These are phyloP conservation scores for Albula goreensis DNA, from an alignment of 2,113 vertebrate species.

Conservation along the genomic window DNA sequence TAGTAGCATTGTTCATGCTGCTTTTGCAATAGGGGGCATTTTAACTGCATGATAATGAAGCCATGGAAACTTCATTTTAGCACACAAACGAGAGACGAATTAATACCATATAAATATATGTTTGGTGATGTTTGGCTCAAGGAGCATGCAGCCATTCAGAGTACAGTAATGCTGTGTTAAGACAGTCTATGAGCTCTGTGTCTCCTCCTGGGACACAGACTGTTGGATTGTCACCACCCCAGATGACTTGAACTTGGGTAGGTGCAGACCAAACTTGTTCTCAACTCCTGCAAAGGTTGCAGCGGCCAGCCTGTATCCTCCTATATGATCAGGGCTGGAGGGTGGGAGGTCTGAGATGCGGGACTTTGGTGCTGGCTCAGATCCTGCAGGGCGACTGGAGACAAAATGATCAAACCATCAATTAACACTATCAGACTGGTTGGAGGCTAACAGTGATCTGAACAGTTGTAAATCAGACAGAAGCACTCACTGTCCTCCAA, in stretches of 20 bases:
- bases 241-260: constrained; percentile 86
- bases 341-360: constrained; percentile 80
- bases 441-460: too few relatives aligned
- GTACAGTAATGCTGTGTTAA: constrained; percentile 32
- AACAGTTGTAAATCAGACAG: not conserved
- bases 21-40: constrained; percentile 50
- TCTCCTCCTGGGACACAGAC: constrained; percentile 40
- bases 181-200: constrained; percentile 53
- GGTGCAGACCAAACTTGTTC: constrained; percentile 91
- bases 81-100: constrained; percentile 25
- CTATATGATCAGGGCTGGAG: constrained; percentile 84
- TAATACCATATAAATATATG: constrained; percentile 2
- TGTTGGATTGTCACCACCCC: constrained; percentile 63
- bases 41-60: constrained; percentile 65
- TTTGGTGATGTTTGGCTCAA: too few relatives aligned
- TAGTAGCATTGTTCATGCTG: constrained; percentile 73
- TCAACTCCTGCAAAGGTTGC: constrained; percentile 93
- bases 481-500: constrained; percentile 88
- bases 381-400: constrained; percentile 82
- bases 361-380: constrained; percentile 78
- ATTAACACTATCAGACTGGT: too few relatives aligned
- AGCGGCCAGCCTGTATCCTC: constrained; percentile 89
- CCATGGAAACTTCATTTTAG: constrained; percentile 52
- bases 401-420: constrained; percentile 12
- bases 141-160: too few relatives aligned